Percentiles rank a stretch among this genome's conserved stretches.
These are phyloP conservation scores for Rhopalosiphum maidis DNA, from an alignment of 1,140 invertebrate species.

Conservation along the genomic window DNA sequence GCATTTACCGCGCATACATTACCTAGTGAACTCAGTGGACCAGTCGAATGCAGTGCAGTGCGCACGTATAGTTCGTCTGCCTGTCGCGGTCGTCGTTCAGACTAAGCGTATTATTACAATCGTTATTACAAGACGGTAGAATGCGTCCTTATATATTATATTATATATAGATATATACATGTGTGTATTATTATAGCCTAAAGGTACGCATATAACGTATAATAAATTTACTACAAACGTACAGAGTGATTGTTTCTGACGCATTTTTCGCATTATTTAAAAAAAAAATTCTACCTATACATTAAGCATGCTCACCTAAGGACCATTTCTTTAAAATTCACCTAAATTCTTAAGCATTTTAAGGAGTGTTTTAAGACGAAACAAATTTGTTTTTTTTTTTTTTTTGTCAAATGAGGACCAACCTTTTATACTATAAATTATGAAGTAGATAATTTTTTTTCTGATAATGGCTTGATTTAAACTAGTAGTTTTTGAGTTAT, in stretches of 20 bases:
- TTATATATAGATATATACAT: too few relatives aligned
- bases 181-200: not conserved
- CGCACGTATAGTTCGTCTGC: not conserved
- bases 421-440: not conserved
- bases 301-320: not conserved
- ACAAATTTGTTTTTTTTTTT: not conserved
- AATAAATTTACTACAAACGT: not conserved
- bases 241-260: not conserved
- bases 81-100: not conserved
- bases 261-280: not conserved
- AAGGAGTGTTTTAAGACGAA: not conserved
- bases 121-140: not conserved
- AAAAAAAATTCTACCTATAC: not conserved
- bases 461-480: too few relatives aligned
- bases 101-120: not conserved
- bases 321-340: not conserved
- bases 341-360: not conserved
- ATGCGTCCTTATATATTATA: not conserved
- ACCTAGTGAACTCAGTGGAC: conserved; percentile 2
- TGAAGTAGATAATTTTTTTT: not conserved
- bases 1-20: not conserved
- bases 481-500: too few relatives aligned
- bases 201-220: not conserved
- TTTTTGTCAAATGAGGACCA: not conserved
- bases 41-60: not conserved